Percentiles rank a stretch among this genome's conserved stretches.
Conservation (phyloP, 2,888 invertebrate species). For the Ectemnius cavifrons region DNA sequence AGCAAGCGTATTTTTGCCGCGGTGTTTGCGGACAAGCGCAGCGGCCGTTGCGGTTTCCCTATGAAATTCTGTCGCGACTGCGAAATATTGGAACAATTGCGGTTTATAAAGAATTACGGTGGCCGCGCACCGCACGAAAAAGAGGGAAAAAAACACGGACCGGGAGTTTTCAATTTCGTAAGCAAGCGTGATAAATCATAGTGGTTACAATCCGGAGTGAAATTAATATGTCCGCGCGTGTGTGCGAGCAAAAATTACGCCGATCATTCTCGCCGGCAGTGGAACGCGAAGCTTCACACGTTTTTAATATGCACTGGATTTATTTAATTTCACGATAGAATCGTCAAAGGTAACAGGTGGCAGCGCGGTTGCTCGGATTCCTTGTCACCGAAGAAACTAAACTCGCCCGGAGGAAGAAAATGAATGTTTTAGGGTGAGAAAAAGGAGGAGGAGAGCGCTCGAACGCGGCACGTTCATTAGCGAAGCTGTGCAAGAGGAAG, state of each 20-base stretch:
- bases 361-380: conserved; percentile 19
- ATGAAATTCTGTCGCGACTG: background rate
- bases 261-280: background rate
- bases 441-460: background rate
- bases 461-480: too few species aligned
- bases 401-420: conserved; percentile 5
- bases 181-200: conserved; percentile 2
- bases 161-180: background rate
- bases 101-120: conserved; percentile 7
- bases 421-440: conserved; percentile 7
- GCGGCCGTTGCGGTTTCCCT: too few species aligned
- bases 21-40: too few species aligned
- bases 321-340: background rate
- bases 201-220: background rate
- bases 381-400: background rate
- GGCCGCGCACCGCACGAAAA: background rate
- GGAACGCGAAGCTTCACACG: background rate
- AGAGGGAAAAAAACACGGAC: background rate
- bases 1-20: too few species aligned
- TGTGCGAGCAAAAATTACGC: background rate
- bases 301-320: background rate
- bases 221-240: background rate
- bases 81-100: conserved; percentile 4
- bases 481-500: too few species aligned
- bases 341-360: conserved; percentile 2